These are phyloP conservation scores for Rostratula benghalensis DNA, from an alignment of 2,113 vertebrate species.

Conservation along the genomic window DNA sequence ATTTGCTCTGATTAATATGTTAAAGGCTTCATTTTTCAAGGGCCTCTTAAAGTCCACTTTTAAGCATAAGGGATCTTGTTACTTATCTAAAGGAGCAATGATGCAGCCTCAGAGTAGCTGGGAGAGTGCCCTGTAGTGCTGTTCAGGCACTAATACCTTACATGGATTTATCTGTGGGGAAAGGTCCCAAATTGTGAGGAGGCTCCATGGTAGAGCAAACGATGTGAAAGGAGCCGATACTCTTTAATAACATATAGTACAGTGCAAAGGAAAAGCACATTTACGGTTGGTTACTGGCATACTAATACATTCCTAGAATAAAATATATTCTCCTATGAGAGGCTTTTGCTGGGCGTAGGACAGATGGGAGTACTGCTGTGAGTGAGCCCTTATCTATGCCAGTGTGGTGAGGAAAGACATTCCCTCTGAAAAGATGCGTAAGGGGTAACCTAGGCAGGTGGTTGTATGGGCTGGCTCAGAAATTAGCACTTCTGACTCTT, in stretches of 20 bases:
- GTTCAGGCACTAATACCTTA: neutral
- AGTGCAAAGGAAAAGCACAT: neutral
- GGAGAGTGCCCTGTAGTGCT: neutral
- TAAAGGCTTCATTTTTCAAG: neutral
- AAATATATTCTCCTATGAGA: neutral
- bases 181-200: neutral
- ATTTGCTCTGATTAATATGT: neutral
- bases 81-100: neutral
- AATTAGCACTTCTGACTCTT: neutral
- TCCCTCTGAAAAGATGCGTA: neutral
- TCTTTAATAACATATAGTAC: neutral
- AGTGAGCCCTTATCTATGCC: neutral
- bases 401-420: neutral
- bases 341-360: neutral
- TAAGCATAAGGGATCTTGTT: neutral
- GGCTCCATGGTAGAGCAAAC: neutral
- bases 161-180: neutral
- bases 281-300: neutral
- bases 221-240: neutral
- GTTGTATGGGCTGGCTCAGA: neutral
- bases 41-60: neutral
- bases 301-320: neutral
- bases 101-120: neutral
- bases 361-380: neutral
- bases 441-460: neutral